Conservation (phyloP, 1,140 invertebrate species). For the Sarcophaga peregrina region DNA sequence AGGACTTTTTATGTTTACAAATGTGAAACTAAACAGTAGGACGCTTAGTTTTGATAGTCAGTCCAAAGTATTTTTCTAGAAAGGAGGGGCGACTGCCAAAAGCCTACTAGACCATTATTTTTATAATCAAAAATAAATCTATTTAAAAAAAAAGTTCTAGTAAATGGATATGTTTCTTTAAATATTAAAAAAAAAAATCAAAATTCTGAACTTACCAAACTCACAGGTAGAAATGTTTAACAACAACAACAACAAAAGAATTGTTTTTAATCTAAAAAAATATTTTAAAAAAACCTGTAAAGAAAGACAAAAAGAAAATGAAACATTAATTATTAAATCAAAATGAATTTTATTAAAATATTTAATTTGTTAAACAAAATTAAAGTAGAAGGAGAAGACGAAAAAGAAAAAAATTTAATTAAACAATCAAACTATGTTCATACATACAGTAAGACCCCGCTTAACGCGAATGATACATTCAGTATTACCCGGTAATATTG, state of each 20-base stretch:
- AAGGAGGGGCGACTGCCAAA: too few species aligned
- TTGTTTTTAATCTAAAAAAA: constrained; percentile 4
- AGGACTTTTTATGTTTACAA: too few species aligned
- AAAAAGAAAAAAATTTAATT: background rate
- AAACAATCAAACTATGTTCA: too few species aligned
- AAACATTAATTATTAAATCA: constrained; percentile 21
- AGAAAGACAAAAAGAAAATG: background rate
- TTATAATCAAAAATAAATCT: too few species aligned
- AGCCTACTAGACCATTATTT: too few species aligned
- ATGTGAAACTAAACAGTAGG: too few species aligned
- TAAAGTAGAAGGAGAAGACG: background rate
- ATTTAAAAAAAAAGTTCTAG: background rate
- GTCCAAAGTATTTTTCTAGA: too few species aligned
- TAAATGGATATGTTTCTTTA: background rate
- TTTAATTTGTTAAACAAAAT: background rate
- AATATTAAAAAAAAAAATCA: background rate
- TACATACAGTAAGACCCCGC: too few species aligned
- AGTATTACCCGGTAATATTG: too few species aligned
- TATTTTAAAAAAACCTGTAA: constrained; percentile 13
- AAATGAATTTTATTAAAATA: background rate
- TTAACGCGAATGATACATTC: too few species aligned
- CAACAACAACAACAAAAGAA: constrained; percentile 10
- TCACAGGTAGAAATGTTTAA: constrained; percentile 31
- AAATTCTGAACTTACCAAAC: constrained; percentile 13
- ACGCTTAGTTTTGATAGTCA: too few species aligned